phyloP scores from a whole-genome alignment of 2,113 vertebrate genomes.

The Barbus barbus region DNA sequence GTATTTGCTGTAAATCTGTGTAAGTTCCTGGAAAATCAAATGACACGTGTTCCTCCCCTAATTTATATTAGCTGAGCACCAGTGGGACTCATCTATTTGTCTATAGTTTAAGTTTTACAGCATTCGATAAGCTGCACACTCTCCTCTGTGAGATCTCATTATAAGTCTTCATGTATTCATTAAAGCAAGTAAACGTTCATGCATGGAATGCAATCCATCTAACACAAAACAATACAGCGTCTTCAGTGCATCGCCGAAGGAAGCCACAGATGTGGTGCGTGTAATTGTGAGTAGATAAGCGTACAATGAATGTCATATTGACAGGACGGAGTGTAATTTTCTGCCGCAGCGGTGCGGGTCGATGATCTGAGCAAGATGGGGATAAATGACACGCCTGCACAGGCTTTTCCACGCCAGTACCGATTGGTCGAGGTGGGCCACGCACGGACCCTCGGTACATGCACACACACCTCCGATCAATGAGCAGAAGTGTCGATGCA shows the following conservation, averaged over 20 bases:
- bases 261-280: slow-evolving; percentile 50
- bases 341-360: slow-evolving; percentile 19
- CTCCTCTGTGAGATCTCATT: slow-evolving; percentile 41
- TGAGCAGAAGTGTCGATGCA: slow-evolving; percentile 36
- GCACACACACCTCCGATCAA: background rate
- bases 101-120: slow-evolving; percentile 24
- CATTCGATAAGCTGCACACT: slow-evolving; percentile 17
- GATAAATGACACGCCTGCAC: background rate
- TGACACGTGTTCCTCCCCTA: background rate
- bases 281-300: slow-evolving; percentile 62
- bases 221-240: slow-evolving; percentile 54
- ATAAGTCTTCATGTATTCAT: slow-evolving; percentile 40
- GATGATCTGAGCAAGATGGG: background rate
- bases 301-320: slow-evolving; percentile 57
- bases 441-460: background rate
- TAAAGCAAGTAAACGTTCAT: slow-evolving; percentile 23
- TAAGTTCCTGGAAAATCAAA: slow-evolving; percentile 3
- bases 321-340: slow-evolving; percentile 39
- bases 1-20: background rate
- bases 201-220: slow-evolving; percentile 61
- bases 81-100: slow-evolving; percentile 15
- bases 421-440: background rate
- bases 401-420: background rate
- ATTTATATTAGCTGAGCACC: slow-evolving; percentile 5
- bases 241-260: slow-evolving; percentile 53